phyloP scores from a whole-genome alignment of 2,797 vertebrate genomes.

The Australoheros facetus region DNA sequence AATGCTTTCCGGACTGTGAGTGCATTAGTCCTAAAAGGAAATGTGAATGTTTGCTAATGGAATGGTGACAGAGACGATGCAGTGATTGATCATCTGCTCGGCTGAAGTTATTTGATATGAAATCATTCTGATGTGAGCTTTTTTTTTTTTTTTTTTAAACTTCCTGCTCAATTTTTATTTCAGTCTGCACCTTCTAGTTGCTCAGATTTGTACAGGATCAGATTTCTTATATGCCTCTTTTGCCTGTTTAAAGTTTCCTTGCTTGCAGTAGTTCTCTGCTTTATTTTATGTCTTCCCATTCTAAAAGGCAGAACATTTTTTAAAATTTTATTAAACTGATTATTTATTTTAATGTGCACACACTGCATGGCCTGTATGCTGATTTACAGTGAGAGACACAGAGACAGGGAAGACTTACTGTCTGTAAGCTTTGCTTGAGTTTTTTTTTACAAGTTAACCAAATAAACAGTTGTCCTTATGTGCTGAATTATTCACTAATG shows the following conservation, averaged over 20 bases:
- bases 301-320: no score
- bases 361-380: background rate
- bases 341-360: background rate
- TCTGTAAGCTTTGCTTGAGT: no score
- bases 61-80: slow-evolving; percentile 6
- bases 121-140: no score
- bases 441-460: no score
- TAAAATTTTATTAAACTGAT: background rate
- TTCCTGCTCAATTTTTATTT: background rate
- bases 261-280: no score
- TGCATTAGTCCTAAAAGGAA: slow-evolving; percentile 30
- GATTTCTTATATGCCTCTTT: background rate
- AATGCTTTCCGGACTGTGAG: slow-evolving; percentile 34
- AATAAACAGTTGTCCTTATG: background rate
- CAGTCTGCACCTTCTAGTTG: background rate
- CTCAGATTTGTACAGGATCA: background rate
- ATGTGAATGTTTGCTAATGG: slow-evolving; percentile 32
- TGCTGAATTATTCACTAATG: background rate
- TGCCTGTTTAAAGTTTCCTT: background rate
- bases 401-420: no score
- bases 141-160: background rate
- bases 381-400: no score
- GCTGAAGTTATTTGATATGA: background rate
- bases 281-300: no score
- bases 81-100: slow-evolving; percentile 22